Conservation (phyloP, 2,797 vertebrate species). For the Sebastolobus alascanus region DNA sequence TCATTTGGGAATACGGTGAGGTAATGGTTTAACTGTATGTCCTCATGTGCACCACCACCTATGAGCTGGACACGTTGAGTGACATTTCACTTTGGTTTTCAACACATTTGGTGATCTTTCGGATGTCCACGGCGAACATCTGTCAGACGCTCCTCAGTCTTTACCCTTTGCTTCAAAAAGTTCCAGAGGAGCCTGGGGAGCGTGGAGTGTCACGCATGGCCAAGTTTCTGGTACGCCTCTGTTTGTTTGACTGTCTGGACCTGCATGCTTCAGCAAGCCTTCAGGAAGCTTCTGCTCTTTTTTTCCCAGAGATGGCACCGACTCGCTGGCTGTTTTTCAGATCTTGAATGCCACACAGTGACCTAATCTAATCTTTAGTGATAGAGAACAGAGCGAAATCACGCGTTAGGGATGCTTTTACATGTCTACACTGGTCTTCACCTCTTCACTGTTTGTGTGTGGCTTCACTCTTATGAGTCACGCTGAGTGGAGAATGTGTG, state of each 20-base stretch:
- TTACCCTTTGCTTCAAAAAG: constrained; percentile 77
- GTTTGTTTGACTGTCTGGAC: constrained; percentile 66
- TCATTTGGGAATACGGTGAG: constrained; percentile 11
- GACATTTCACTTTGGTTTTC: constrained; percentile 56
- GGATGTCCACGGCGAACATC: constrained; percentile 52
- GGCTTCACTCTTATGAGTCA: constrained; percentile 13
- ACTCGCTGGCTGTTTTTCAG: constrained; percentile 43
- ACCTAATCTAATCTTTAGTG: constrained; percentile 49
- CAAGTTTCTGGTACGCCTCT: constrained; percentile 43
- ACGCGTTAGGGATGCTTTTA: constrained; percentile 1
- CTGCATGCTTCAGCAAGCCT: constrained; percentile 70
- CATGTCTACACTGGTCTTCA: background rate
- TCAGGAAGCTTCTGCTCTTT: constrained; percentile 71
- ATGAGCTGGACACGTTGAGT: constrained; percentile 27
- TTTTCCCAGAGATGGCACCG: constrained; percentile 24
- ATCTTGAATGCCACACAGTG: constrained; percentile 72
- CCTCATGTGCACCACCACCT: constrained; percentile 25
- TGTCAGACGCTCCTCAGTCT: constrained; percentile 57
- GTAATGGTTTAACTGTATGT: constrained; percentile 21
- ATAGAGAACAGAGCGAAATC: constrained; percentile 6
- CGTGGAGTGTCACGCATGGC: constrained; percentile 57
- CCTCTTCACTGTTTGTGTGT: constrained; percentile 20
- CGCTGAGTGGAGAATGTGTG: constrained; percentile 32
- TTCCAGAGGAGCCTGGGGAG: constrained; percentile 69
- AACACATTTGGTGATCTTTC: constrained; percentile 51